Percentiles rank a stretch among this genome's conserved stretches.
Conservation (phyloP, 2,797 vertebrate genomes). For the Paedocypris micromegethes region DNA sequence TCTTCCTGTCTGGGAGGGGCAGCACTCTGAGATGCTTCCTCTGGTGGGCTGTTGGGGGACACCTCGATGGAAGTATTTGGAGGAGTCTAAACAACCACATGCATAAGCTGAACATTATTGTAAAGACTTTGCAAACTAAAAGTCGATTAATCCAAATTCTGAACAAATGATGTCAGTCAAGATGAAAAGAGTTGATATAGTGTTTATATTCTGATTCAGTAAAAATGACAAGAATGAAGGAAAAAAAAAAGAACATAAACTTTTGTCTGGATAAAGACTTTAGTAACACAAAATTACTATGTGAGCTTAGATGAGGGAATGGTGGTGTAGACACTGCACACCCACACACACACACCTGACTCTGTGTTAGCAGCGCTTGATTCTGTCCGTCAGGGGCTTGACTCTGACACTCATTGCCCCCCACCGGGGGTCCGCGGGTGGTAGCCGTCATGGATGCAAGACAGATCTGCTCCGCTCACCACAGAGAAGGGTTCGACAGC, state of each 20-base stretch:
- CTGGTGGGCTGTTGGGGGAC: slow-evolving; percentile 93
- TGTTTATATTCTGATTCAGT: too few species aligned
- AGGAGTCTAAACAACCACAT: slow-evolving; percentile 69
- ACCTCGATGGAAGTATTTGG: slow-evolving; percentile 98
- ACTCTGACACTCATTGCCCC: slow-evolving; percentile 94
- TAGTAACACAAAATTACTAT: too few species aligned
- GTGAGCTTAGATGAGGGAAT: too few species aligned
- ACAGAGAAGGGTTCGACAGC: too few species aligned
- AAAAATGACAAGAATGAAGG: too few species aligned
- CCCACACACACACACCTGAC: slow-evolving; percentile 76
- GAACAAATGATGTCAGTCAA: too few species aligned
- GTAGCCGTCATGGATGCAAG: slow-evolving; percentile 99
- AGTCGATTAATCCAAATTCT: too few species aligned
- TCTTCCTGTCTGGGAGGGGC: slow-evolving; percentile 82
- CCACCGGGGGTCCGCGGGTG: slow-evolving; percentile 99
- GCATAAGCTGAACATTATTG: background rate
- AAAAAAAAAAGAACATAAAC: too few species aligned
- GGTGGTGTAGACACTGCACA: background rate
- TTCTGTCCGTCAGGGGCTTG: slow-evolving; percentile 95
- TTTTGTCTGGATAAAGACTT: too few species aligned
- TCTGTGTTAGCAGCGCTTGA: slow-evolving; percentile 93
- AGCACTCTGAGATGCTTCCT: slow-evolving; percentile 86
- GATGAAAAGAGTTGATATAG: too few species aligned
- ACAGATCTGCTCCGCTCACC: slow-evolving; percentile 75
- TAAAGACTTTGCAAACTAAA: too few species aligned